Evolutionary conservation across 1,140 invertebrate species (phyloP).

Genomic region (Drosophila tristis): DNA sequence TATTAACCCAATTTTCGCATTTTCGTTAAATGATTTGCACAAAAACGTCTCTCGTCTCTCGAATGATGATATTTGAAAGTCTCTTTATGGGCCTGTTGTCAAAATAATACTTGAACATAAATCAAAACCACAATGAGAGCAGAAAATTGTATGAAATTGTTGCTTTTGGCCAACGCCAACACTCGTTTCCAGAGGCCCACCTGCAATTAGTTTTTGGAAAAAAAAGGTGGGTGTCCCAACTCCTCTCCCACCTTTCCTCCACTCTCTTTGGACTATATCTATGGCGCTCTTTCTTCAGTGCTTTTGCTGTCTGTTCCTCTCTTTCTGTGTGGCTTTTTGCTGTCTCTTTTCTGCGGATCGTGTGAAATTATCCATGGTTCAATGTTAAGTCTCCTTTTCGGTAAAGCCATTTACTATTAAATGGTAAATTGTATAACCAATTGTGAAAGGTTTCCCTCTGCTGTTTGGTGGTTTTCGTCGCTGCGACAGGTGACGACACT

Average conservation of each 20-base stretch:
- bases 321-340: background rate
- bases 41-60: conserved; percentile 31
- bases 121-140: conserved; percentile 58
- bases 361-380: conserved; percentile 40
- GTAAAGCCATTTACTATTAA: conserved; percentile 5
- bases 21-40: conserved; percentile 59
- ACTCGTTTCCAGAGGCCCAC: conserved; percentile 46
- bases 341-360: conserved; percentile 7
- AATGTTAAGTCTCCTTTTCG: conserved; percentile 26
- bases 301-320: too few species aligned
- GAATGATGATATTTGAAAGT: conserved; percentile 53
- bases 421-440: conserved; percentile 52
- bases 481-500: conserved; percentile 34
- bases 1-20: conserved; percentile 75
- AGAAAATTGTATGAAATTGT: conserved; percentile 9
- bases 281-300: background rate
- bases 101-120: conserved; percentile 61
- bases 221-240: conserved; percentile 48
- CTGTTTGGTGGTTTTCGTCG: too few species aligned
- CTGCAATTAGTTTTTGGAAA: conserved; percentile 51
- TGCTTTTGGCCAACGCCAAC: conserved; percentile 54
- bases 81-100: conserved; percentile 43
- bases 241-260: background rate
- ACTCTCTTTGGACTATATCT: too few species aligned
- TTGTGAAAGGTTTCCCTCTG: conserved; percentile 41